phyloP scores from a whole-genome alignment of 2,797 vertebrate genomes.

The Knipowitschia caucasica region DNA sequence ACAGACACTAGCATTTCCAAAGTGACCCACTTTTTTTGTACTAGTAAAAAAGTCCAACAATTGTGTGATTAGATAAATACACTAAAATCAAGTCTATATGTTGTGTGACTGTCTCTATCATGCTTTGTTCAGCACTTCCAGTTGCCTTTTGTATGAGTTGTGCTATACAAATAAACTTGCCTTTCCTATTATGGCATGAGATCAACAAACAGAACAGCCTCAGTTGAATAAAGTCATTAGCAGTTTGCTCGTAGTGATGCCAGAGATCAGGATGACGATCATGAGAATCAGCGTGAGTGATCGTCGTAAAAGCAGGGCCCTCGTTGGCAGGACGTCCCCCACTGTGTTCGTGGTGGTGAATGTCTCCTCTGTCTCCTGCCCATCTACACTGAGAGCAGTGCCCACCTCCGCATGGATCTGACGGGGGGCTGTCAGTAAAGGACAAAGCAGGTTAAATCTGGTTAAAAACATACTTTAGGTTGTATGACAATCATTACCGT shows the following conservation, averaged over 20 bases:
- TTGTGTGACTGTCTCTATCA: no score
- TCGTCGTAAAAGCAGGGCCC: slow-evolving; percentile 67
- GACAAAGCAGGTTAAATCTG: background rate
- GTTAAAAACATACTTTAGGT: background rate
- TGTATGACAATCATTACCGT: slow-evolving; percentile 13
- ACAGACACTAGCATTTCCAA: no score
- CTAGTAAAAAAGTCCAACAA: no score
- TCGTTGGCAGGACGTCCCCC: slow-evolving; percentile 41
- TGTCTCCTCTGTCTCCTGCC: slow-evolving; percentile 8
- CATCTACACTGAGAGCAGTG: background rate
- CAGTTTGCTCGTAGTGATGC: slow-evolving; percentile 41
- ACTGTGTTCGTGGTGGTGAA: slow-evolving; percentile 26
- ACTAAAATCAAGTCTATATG: no score
- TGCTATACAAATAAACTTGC: no score
- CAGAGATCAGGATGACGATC: slow-evolving; percentile 57
- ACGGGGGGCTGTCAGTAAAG: slow-evolving; percentile 19
- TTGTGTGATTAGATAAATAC: no score
- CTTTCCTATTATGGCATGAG: no score
- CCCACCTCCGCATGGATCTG: background rate
- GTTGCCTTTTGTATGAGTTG: no score
- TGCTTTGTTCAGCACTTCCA: no score
- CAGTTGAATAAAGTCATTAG: background rate
- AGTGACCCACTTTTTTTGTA: no score
- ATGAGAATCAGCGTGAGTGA: slow-evolving; percentile 58
- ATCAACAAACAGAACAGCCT: background rate